phyloP scores from a whole-genome alignment of 2,113 vertebrate genomes.

The Notothenia coriiceps region DNA sequence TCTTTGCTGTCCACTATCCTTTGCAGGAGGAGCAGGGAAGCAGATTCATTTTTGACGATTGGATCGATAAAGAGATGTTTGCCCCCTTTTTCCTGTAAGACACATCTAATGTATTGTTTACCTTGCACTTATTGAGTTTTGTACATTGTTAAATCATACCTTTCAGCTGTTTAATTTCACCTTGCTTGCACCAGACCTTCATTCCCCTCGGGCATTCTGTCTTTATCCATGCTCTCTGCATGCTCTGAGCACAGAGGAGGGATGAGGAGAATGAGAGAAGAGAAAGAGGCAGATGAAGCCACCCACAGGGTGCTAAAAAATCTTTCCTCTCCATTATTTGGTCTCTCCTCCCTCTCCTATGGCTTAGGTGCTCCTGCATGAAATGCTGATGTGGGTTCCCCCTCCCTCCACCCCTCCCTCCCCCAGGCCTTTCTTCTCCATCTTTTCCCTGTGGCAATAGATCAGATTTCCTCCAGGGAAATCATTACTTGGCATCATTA shows the following conservation, averaged over 20 bases:
- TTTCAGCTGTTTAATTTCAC: slow-evolving; percentile 95
- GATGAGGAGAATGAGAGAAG: slow-evolving; percentile 23
- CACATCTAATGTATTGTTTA: slow-evolving; percentile 95
- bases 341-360: slow-evolving; percentile 48
- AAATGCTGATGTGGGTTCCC: slow-evolving; percentile 79
- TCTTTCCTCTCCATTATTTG: slow-evolving; percentile 68
- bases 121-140: slow-evolving; percentile 92
- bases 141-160: slow-evolving; percentile 96
- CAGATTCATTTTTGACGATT: slow-evolving; percentile 94
- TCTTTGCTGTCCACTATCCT: slow-evolving; percentile 87
- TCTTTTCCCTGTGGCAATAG: slow-evolving; percentile 92
- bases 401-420: slow-evolving; percentile 34
- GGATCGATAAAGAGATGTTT: slow-evolving; percentile 88
- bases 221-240: slow-evolving; percentile 70
- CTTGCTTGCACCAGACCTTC: slow-evolving; percentile 84
- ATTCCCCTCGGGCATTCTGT: slow-evolving; percentile 85
- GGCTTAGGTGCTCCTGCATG: slow-evolving; percentile 71
- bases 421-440: slow-evolving; percentile 81
- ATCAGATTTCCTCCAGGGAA: slow-evolving; percentile 96
- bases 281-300: slow-evolving; percentile 29
- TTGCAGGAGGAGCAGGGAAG: slow-evolving; percentile 87
- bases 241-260: slow-evolving; percentile 28
- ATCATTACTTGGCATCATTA: slow-evolving; percentile 98
- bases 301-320: slow-evolving; percentile 69
- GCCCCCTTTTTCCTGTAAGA: slow-evolving; percentile 83